Evolutionary conservation across 2,113 vertebrate genomes (phyloP).

Genomic region (Dicerorhinus sumatrensis): DNA sequence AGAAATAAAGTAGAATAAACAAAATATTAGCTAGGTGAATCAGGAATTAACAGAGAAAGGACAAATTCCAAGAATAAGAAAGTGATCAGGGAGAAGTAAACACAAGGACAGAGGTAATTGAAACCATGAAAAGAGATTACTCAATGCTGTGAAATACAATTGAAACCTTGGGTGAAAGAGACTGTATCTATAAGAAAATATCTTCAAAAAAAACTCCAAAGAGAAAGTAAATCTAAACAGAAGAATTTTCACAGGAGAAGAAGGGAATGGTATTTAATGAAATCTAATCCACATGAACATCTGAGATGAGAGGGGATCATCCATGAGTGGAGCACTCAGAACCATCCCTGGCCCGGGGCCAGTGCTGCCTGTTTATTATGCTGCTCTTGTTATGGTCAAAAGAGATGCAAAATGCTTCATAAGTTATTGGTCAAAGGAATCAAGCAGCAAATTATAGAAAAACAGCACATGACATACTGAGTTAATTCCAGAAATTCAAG

Average conservation of each 20-base stretch:
- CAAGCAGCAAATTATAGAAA: not conserved
- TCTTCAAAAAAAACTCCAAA: not conserved
- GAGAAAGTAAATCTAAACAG: not conserved
- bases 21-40: not conserved
- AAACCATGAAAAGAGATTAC: not conserved
- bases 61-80: not conserved
- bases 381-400: not conserved
- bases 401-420: not conserved
- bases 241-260: not conserved
- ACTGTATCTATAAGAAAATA: not conserved
- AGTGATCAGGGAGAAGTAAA: not conserved
- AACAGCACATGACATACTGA: not conserved
- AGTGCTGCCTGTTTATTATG: no score
- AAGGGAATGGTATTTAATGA: not conserved
- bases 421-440: not conserved
- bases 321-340: rapidly evolving
- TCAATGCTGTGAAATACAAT: not conserved
- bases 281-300: no score
- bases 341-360: rapidly evolving
- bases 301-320: no score
- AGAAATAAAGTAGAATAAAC: constrained; percentile 4
- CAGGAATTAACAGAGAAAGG: not conserved
- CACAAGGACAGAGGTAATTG: not conserved
- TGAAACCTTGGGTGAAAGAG: not conserved
- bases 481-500: not conserved